Base-by-base conservation (phyloP, 1,140 invertebrate genomes). In the Lerema accius region DNA sequence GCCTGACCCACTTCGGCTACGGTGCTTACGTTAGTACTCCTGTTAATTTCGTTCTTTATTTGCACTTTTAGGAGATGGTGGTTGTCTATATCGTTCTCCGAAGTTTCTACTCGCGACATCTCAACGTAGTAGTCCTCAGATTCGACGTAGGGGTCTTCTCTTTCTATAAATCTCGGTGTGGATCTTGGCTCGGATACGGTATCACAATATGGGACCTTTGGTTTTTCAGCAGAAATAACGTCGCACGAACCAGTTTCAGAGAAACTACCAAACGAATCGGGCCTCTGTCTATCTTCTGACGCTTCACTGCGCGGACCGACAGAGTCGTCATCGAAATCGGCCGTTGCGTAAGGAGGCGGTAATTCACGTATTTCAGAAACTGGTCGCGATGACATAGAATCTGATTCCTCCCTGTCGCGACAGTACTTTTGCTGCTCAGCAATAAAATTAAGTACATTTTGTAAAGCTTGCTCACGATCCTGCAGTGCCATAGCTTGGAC, bases 361-460 rank as follows among this genome's bases (percentile, higher is more conserved):
- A 92, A 60, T 70, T 92, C 91, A 9, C 88, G 80, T 67, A 92
- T 90, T 71, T 91, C 90, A 19, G 91, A 92, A n/a, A 89, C 80
- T 15, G 91, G 91, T 37, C 91, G 83, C n/a, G 91, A 91, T 14
- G 92, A 91, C 69, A 89, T 79, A 4, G 92, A 91, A 72, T 93
- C 92, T 16, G 91, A 84, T 45, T 92, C 91, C 74, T 94, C 92
- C 76, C 92, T 86, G 42, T 91, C 91, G 19, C 92, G 86, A 65
- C 91, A 94, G 73, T 95, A 95, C 80, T 94, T 94, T 73, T 95
- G 94, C 78, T 96, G 95, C 69, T 96, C 95, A 3, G 94, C 94
- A 62, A 96, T 95, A 72, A 95, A 95, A 35, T 94, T 93, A 0
- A 96, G 81, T 1, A 96, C 95, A 71, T 94, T 95, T 68, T 95